A percentile compares a stretch with the other conserved stretches of the same genome.
Conservation (phyloP, 2,888 invertebrate species). For the Tigriopus californicus region DNA sequence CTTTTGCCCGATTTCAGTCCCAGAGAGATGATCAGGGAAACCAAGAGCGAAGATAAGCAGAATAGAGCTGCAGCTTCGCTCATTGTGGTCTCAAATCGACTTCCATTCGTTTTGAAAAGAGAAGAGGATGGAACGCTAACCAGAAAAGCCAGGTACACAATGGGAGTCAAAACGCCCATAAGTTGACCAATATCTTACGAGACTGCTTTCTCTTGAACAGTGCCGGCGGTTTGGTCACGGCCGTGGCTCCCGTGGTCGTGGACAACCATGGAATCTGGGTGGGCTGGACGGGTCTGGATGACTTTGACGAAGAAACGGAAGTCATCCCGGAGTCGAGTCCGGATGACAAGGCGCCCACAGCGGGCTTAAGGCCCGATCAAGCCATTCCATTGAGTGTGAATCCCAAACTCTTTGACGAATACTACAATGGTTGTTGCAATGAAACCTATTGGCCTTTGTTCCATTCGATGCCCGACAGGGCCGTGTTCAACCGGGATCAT, state of each 20-base stretch:
- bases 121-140: constrained; percentile 50
- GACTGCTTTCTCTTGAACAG: constrained; percentile 30
- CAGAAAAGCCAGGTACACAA: constrained; percentile 57
- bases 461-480: constrained; percentile 77
- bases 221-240: constrained; percentile 74
- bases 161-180: constrained; percentile 11
- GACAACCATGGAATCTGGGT: constrained; percentile 70
- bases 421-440: constrained; percentile 81
- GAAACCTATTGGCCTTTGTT: constrained; percentile 81
- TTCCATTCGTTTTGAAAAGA: constrained; percentile 65
- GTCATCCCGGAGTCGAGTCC: constrained; percentile 71
- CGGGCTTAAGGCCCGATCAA: constrained; percentile 48
- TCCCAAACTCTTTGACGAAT: constrained; percentile 54
- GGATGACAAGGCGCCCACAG: constrained; percentile 63
- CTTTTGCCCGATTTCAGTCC: no score
- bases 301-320: constrained; percentile 39
- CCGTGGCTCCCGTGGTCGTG: constrained; percentile 73
- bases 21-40: no score
- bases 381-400: constrained; percentile 62
- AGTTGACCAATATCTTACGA: not conserved
- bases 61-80: no score
- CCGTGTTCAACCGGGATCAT: constrained; percentile 58
- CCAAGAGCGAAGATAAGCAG: no score
- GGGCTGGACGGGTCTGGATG: constrained; percentile 68
- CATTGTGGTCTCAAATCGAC: constrained; percentile 72